Base-by-base conservation (phyloP, 2,888 invertebrate species). In the Cephus nigrinus region DNA sequence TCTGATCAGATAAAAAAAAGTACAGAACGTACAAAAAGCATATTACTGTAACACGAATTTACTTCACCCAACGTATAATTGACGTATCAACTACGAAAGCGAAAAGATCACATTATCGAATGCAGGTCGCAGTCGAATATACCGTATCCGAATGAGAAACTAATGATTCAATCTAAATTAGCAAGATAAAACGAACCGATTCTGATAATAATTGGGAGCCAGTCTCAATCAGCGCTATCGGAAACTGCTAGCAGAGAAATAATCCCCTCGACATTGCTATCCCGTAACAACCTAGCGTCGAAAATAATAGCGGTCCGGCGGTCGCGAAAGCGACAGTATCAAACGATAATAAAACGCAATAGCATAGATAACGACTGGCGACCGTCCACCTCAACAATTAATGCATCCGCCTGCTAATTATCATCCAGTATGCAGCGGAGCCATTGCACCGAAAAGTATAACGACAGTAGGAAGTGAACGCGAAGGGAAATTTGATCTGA, bases 211-310 rank as follows among this genome's bases (percentile, higher is more conserved):
- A 83, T 81, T 83, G 78, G 68, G 79, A 78, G 78, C 71, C 40
- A 69, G 73, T 80, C 81, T 80, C 81, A 55, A 78, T 79, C 80
- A 76, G 23, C 75, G 77, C 77, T 82, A 82, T 71, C 79, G 78
- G 80, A 75, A 78, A 36, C 75, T 31, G 68, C 32, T 31, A 40
- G 40, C 40, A 40, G 40, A 75, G 68, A 75, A 55, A 40, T 55
- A 55, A 75, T 75, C 75, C 40, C 40, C n/a, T 31, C 68, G 35
- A 40, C n/a, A 75, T 75, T 75, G 31, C 71, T 4, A 32, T 23
- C 71, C 71, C 31, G 31, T 31, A 71, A 71, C 71, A 32, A 32
- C 15, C 9, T 71, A 31, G 23, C 55, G 55, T 31, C 12, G 31
- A 71, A 71, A 71, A 30, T 71, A 71, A 30, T 31, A 71, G 15